Base-by-base conservation (phyloP, 2,888 invertebrate genomes). In the Ophion obscuratus region DNA sequence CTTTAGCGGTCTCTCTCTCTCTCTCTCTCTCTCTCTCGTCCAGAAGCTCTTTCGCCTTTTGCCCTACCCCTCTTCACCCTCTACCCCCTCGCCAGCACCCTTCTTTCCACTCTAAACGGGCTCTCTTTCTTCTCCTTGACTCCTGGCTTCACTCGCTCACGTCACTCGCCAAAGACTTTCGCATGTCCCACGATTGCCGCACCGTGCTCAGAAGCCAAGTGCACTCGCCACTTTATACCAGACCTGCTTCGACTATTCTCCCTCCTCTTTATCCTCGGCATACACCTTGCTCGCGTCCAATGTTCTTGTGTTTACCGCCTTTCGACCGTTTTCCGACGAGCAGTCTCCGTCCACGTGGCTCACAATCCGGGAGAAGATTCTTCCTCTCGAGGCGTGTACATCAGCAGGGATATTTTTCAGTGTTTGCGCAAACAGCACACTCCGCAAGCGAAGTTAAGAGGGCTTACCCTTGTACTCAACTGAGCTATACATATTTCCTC, bases 191-290 rank as follows among this genome's bases (percentile, higher is more conserved):
- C 61, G 31, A 79, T 70, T 31, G 36, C 81, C 27, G 59, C 81
- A 47, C 59, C 31, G 61, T 53, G 31, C 76, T 27, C 71, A 77
- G 77, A 77, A 87, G 88, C 88, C 88, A 86, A 85, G 86, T 83
- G 73, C 76, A 61, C 70, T 78, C 78, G 64, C 31, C 62, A 67
- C 81, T 80, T 73, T 71, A 76, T 68, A 83, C 80, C 40, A 40
- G 53, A 61, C 47, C 75, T 76, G 81, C 87, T 89, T 89, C 87
- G 87, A 86, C 87, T 31, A 86, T 87, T 27, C 27, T 40, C 31
- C 59, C 40, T 57, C 77, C 67, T 40, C 67, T 59, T 61, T 70
- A 24, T 61, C 40, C 59, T 59, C 20, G n/a, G 20, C 27, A 24
- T 61, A 79, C 78, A 70, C 31, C 47, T 68, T 20, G 14, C 78